Evolutionary conservation across 1,140 invertebrate species (phyloP).

Genomic region (Thaumetopoea pityocampa): DNA sequence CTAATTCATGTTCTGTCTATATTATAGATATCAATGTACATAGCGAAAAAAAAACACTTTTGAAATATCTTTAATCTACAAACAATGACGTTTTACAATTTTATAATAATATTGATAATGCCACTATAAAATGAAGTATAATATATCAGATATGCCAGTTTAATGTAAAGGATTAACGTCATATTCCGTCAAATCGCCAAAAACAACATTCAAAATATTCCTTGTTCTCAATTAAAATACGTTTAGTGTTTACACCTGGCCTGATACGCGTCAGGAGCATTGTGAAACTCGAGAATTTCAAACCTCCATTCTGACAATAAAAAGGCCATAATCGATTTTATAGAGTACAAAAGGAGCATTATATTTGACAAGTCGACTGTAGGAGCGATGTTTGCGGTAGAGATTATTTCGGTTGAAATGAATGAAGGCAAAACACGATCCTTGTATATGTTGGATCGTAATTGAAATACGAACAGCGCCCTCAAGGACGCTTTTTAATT

Average conservation of each 20-base stretch:
- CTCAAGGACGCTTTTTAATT: constrained; percentile 49
- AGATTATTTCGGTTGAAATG: constrained; percentile 75
- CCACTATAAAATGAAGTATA: too few species aligned
- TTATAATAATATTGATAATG: too few species aligned
- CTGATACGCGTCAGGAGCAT: constrained; percentile 72
- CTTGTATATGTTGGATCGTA: constrained; percentile 59
- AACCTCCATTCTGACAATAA: constrained; percentile 75
- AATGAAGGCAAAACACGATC: constrained; percentile 73
- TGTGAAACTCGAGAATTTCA: constrained; percentile 69
- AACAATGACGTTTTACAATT: too few species aligned
- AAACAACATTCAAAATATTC: constrained; percentile 19
- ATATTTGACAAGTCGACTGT: constrained; percentile 74
- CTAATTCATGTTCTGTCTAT: too few species aligned
- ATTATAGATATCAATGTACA: too few species aligned
- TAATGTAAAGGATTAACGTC: too few species aligned
- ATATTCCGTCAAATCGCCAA: too few species aligned
- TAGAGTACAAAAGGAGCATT: constrained; percentile 64
- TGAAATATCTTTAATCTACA: too few species aligned
- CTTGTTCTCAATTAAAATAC: constrained; percentile 63
- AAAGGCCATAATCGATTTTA: constrained; percentile 74
- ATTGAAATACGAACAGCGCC: constrained; percentile 67
- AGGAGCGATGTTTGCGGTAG: constrained; percentile 70
- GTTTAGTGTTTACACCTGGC: constrained; percentile 68
- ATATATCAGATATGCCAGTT: too few species aligned
- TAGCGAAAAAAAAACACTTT: too few species aligned